These are phyloP conservation scores for Dendrolimus kikuchii DNA, from an alignment of 1,140 invertebrate species.

Conservation along the genomic window DNA sequence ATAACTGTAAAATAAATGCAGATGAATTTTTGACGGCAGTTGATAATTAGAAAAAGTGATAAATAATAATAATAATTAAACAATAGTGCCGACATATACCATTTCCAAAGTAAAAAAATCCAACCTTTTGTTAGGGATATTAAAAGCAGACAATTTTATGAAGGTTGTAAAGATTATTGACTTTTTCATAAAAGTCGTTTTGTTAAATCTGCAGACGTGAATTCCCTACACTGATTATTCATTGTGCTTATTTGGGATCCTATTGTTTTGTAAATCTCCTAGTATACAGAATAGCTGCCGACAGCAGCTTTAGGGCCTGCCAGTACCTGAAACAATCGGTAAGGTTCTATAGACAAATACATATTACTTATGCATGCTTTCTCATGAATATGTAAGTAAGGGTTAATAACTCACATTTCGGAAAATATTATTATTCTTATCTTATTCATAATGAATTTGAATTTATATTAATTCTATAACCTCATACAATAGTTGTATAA, in stretches of 20 bases:
- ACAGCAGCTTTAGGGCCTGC: conserved; percentile 18
- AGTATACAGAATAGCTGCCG: conserved; percentile 35
- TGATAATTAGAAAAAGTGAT: too few species aligned
- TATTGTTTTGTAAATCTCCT: conserved; percentile 28
- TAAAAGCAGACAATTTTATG: conserved; percentile 26
- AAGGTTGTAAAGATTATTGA: conserved; percentile 44
- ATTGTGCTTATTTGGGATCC: conserved; percentile 15
- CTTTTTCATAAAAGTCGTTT: conserved; percentile 27
- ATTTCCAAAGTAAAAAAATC: conserved; percentile 25
- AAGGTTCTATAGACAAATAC: conserved; percentile 12
- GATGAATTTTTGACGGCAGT: too few species aligned
- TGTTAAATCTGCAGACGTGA: conserved; percentile 15
- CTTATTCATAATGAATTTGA: too few species aligned
- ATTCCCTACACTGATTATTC: conserved; percentile 29
- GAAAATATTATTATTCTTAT: too few species aligned
- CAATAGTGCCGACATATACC: conserved; percentile 22
- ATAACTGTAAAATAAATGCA: too few species aligned
- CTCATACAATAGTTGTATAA: too few species aligned
- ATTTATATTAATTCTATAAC: too few species aligned
- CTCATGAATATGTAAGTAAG: too few species aligned
- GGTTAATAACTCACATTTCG: too few species aligned
- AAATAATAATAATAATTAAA: neutral
- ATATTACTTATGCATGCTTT: conserved; percentile 16
- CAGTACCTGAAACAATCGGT: conserved; percentile 18
- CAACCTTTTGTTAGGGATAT: conserved; percentile 20